A percentile compares a stretch with the other conserved stretches of the same genome.
Conservation (phyloP, 2,797 vertebrate species). For the Podarcis siculus region DNA sequence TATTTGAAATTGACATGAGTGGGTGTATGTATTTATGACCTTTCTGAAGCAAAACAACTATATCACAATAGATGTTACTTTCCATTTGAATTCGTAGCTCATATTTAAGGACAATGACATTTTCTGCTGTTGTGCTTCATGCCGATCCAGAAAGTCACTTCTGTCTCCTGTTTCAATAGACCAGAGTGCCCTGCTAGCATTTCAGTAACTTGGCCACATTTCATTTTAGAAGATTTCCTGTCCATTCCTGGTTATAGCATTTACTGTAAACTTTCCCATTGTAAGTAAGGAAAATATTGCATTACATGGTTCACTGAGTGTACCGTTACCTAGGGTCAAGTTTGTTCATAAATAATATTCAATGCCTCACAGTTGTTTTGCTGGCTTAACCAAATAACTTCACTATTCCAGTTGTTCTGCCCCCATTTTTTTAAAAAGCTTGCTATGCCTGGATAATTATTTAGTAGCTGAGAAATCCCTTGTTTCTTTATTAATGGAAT, state of each 20-base stretch:
- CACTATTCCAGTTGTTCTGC: not conserved
- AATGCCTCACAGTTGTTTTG: conserved; percentile 2
- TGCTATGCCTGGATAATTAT: conserved; percentile 8
- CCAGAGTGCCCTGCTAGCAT: not conserved
- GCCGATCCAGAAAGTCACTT: not conserved
- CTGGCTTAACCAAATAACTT: conserved; percentile 6
- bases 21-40: not conserved
- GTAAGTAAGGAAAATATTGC: conserved; percentile 21
- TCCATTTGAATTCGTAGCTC: not conserved
- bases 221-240: conserved; percentile 6
- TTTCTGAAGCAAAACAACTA: conserved; percentile 12
- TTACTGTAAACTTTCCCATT: not conserved
- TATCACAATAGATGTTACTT: not conserved
- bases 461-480: not conserved
- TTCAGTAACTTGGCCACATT: not conserved
- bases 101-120: not conserved
- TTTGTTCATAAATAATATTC: conserved; percentile 14
- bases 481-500: conserved; percentile 8
- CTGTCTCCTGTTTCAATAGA: not conserved
- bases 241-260: not conserved
- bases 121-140: not conserved
- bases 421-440: not conserved
- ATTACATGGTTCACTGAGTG: conserved; percentile 16
- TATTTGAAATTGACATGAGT: not conserved
- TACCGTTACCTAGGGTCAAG: not conserved